phyloP scores from a whole-genome alignment of 2,797 vertebrate genomes.

The Hyperoplus lanceolatus region DNA sequence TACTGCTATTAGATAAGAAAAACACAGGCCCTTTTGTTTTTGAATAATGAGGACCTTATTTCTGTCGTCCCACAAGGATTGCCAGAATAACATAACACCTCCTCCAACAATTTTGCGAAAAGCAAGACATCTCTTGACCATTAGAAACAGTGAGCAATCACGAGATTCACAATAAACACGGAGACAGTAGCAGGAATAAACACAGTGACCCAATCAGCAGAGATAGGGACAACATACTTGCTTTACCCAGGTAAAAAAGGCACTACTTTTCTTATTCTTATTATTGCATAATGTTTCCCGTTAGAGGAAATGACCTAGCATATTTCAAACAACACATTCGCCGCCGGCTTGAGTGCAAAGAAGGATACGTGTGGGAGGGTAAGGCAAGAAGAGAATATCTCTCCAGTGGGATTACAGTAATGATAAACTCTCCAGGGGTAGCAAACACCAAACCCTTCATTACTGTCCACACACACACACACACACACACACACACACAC shows the following conservation, averaged over 20 bases:
- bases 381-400: slow-evolving; percentile 56
- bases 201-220: slow-evolving; percentile 33
- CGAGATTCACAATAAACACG: slow-evolving; percentile 30
- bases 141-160: slow-evolving; percentile 19
- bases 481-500: not conserved
- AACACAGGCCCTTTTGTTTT: slow-evolving; percentile 50
- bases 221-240: slow-evolving; percentile 12
- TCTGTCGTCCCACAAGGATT: slow-evolving; percentile 55
- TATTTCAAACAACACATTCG: slow-evolving; percentile 64
- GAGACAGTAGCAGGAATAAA: slow-evolving; percentile 42
- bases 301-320: slow-evolving; percentile 54
- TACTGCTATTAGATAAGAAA: slow-evolving; percentile 47
- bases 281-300: slow-evolving; percentile 49
- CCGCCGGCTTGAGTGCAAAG: slow-evolving; percentile 35
- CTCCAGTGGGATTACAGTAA: slow-evolving; percentile 74
- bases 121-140: slow-evolving; percentile 40
- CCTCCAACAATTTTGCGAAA: slow-evolving; percentile 57
- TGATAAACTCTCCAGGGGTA: slow-evolving; percentile 70
- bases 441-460: slow-evolving; percentile 70
- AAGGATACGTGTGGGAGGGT: slow-evolving; percentile 64
- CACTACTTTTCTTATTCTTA: slow-evolving; percentile 19
- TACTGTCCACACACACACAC: slow-evolving; percentile 44
- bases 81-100: slow-evolving; percentile 72
- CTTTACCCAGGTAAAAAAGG: slow-evolving; percentile 27
- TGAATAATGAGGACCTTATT: slow-evolving; percentile 64